phyloP scores from a whole-genome alignment of 2,113 vertebrate genomes.

The Malaclemys terrapin region DNA sequence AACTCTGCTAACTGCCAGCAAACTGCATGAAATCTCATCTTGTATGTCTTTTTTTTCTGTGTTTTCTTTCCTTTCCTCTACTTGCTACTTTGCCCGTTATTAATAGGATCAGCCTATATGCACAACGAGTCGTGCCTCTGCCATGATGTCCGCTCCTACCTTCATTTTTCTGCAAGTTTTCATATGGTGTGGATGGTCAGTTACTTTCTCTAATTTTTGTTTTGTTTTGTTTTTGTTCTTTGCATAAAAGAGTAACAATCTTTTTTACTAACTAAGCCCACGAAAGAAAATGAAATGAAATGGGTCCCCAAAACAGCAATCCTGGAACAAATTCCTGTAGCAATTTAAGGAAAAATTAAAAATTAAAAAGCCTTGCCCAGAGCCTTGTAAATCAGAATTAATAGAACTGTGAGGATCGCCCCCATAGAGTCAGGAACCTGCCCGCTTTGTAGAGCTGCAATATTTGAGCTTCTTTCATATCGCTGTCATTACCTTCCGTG shows the following conservation, averaged over 20 bases:
- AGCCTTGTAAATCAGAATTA: constrained; percentile 55
- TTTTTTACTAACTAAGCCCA: constrained; percentile 49
- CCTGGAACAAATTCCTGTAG: constrained; percentile 41
- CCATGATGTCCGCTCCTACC: constrained; percentile 82
- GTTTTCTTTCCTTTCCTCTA: constrained; percentile 83
- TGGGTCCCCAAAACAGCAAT: not conserved
- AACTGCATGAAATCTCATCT: constrained; percentile 86
- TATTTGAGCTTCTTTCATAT: not conserved
- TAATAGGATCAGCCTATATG: constrained; percentile 93
- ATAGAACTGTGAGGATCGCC: not conserved
- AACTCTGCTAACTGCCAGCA: constrained; percentile 82
- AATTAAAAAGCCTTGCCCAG: constrained; percentile 16
- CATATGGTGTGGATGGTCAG: constrained; percentile 95
- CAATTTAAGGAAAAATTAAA: constrained; percentile 40
- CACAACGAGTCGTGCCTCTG: constrained; percentile 88
- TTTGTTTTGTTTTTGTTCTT: constrained; percentile 65
- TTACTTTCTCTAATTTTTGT: constrained; percentile 86
- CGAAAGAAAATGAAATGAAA: constrained; percentile 39
- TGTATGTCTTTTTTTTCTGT: constrained; percentile 85
- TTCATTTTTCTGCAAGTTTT: constrained; percentile 95
- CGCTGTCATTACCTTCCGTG: not conserved
- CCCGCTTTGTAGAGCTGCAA: not conserved
- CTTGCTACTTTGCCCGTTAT: constrained; percentile 87
- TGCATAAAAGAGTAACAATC: constrained; percentile 66
- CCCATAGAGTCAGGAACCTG: not conserved